Percentiles rank a stretch among this genome's conserved stretches.
These are phyloP conservation scores for Cheilosia scutellata DNA, from an alignment of 2,888 invertebrate genomes.

Conservation along the genomic window DNA sequence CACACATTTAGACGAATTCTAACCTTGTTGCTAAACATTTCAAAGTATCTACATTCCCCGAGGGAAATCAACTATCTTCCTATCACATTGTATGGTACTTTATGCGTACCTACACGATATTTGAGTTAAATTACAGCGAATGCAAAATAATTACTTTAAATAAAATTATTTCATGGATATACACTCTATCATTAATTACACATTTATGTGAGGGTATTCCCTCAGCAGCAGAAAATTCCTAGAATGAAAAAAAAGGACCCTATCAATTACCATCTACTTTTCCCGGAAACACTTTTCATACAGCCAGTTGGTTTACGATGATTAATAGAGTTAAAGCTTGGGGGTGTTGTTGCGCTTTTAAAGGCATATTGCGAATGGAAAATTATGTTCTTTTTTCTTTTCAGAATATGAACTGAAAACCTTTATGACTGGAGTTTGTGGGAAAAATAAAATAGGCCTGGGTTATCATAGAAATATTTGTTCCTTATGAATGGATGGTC, in stretches of 20 bases:
- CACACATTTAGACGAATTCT: neutral
- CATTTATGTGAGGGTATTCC: neutral
- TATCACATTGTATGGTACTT: neutral
- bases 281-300: constrained; percentile 1
- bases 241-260: neutral
- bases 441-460: too few species aligned
- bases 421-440: too few species aligned
- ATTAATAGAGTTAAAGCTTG: neutral
- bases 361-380: neutral
- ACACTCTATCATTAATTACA: constrained; percentile 2
- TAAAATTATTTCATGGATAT: neutral
- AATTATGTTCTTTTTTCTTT: too few species aligned
- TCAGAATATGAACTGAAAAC: too few species aligned
- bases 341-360: neutral
- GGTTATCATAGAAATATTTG: too few species aligned
- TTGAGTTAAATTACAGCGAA: neutral
- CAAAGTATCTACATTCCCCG: neutral
- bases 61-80: neutral
- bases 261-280: neutral
- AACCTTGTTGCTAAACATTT: neutral
- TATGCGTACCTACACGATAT: neutral
- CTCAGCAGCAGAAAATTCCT: neutral
- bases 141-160: neutral
- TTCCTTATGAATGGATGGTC: too few species aligned
- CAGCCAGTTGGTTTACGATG: neutral